Conservation (phyloP, 2,888 invertebrate genomes). For the Emesis furor region DNA sequence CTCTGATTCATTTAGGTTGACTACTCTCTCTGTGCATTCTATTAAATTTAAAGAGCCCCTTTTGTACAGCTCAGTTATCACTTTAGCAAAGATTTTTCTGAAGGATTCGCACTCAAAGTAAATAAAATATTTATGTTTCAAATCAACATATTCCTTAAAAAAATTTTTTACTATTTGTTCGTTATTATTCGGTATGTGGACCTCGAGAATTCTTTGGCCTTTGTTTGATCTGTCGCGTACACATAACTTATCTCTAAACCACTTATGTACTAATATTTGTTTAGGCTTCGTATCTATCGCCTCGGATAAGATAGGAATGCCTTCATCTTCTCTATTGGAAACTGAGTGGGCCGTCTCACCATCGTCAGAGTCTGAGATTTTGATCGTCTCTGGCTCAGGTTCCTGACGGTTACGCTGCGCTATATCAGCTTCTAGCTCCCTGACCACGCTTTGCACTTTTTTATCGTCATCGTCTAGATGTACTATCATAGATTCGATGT, state of each 20-base stretch:
- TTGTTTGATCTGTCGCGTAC: constrained; percentile 36
- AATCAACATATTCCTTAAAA: constrained; percentile 47
- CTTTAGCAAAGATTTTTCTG: constrained; percentile 23
- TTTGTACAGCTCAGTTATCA: constrained; percentile 36
- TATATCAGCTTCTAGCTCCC: too few species aligned
- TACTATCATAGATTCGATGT: not conserved
- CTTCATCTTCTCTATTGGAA: constrained; percentile 49
- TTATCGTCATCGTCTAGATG: too few species aligned
- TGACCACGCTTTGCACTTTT: too few species aligned
- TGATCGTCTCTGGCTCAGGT: too few species aligned
- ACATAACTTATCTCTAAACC: constrained; percentile 61
- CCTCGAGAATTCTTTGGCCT: constrained; percentile 72
- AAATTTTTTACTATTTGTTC: constrained; percentile 41
- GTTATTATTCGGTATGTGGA: constrained; percentile 57
- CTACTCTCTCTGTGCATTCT: constrained; percentile 53
- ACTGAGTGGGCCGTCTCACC: constrained; percentile 26
- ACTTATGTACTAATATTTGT: constrained; percentile 70
- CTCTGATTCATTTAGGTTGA: constrained; percentile 34
- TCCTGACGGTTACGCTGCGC: too few species aligned
- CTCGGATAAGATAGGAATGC: constrained; percentile 73
- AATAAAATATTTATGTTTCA: constrained; percentile 49
- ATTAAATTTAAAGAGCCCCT: constrained; percentile 19
- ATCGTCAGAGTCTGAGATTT: not conserved
- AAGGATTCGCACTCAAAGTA: constrained; percentile 40
- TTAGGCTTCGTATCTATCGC: constrained; percentile 75